Base-by-base conservation (phyloP, 2,888 invertebrate species). In the Drosophila koepferae region DNA sequence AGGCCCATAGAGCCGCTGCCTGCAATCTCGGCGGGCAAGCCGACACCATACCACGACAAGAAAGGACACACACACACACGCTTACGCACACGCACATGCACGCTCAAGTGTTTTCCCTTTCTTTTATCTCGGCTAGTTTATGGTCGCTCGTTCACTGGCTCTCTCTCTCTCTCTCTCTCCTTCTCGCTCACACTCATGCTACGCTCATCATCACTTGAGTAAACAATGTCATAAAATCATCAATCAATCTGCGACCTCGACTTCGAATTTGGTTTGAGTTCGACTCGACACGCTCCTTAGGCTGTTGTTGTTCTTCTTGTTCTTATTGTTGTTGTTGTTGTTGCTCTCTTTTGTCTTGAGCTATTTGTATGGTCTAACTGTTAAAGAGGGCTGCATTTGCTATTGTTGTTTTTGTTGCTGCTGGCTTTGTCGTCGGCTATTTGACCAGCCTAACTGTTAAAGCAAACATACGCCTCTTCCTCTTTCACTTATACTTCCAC, bases 191-290 rank as follows among this genome's bases (percentile, higher is more conserved):
- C 53, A 7, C 53, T 10, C 36, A 7, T 18, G 5, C 20, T 6
- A 23, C 2, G 7, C 54, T 76, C 86, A 86, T 90, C 90, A 86
- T 89, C 89, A 84, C 82, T 90, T 80, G 86, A 83, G 90, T 82
- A 86, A 87, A 87, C 87, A 87, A 82, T 86, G 90, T 89, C 90
- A 90, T 90, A 90, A 90, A 90, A 86, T 87, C 87, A 87, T 90
- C 87, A 87, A 87, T 87, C 86, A 87, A 77, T 75, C 60, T 70
- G 63, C 54, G 65, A 43, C 46, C 44, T 41, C 43, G 49, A 43
- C 63, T 48, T 38, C 46, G 38, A 36, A 44, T 58, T 44, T 16
- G 44, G 38, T 41, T 20, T 38, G 36, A 46, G 44, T 58, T 36
- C 46, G 59, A 23, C n/a, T 43, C 18, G 44, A 16, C 44, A 58